These are phyloP conservation scores for Chironomus riparius DNA, from an alignment of 2,888 invertebrate genomes.

Conservation along the genomic window DNA sequence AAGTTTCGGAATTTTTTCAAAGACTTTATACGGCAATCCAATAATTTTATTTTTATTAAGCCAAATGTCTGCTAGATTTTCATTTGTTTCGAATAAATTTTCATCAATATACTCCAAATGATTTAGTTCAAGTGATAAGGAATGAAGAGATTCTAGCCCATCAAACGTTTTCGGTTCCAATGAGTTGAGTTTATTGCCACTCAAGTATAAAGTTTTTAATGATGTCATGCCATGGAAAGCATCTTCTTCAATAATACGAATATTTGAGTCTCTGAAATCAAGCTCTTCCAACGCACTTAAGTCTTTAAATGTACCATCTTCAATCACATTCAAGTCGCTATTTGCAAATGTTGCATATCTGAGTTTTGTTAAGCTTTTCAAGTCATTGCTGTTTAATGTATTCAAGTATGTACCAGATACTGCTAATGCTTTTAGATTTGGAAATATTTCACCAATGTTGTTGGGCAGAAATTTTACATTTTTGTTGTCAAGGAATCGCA, in stretches of 20 bases:
- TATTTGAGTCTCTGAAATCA: constrained; percentile 29
- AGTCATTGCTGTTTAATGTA: not conserved
- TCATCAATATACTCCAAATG: constrained; percentile 14
- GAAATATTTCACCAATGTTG: not conserved
- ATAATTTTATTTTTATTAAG: constrained; percentile 1
- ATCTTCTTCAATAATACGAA: constrained; percentile 27
- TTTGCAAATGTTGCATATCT: not conserved
- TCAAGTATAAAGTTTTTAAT: constrained; percentile 27
- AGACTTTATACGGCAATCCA: constrained; percentile 15
- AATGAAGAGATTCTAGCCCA: not conserved
- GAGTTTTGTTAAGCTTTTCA: constrained; percentile 3
- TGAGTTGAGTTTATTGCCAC: constrained; percentile 27
- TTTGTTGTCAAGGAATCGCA: not conserved
- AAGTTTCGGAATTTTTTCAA: constrained; percentile 23
- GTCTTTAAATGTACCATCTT: not conserved
- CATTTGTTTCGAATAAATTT: constrained; percentile 11
- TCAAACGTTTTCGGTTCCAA: constrained; percentile 14
- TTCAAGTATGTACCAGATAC: not conserved
- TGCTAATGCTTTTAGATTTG: not conserved
- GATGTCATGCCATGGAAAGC: constrained; percentile 28
- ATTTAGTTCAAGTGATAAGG: constrained; percentile 5
- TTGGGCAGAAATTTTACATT: not conserved
- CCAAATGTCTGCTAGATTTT: not conserved
- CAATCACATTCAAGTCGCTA: constrained; percentile 5
- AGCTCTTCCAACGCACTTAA: constrained; percentile 27